Evolutionary conservation across 2,888 invertebrate genomes (phyloP), one percentile per base, ranked within the genome.

Genomic region (Icerya purchasi): DNA sequence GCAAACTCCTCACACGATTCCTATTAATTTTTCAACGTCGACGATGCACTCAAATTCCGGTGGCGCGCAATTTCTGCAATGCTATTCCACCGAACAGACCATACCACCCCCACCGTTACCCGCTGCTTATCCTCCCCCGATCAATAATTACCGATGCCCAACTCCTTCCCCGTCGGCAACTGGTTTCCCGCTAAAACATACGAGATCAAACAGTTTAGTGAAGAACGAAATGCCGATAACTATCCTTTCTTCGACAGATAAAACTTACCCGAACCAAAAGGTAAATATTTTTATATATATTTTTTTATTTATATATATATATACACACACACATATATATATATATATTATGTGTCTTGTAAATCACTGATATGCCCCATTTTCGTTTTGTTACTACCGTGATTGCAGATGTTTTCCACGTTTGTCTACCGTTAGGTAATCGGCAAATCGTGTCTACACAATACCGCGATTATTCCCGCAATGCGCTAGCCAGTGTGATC

Each of bases 181-280:
- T 5, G 36, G 36, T 14, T 8, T 8, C 36, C 5, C 5, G 8
- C 5, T 5, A 5, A 36, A 36, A 36, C 5, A 8, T 8, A 8
- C 8, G 8, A 36, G 36, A 36, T 36, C 36, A 5, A 14, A 14
- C 36, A 36, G 36, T 36, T 36, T 36, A 36, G 14, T 14, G 14
- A 14, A 5, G 8, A 36, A 36, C 36, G 36, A 36, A 36, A 8
- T 54, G 52, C 36, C 57, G 25, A 54, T 58, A 8, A 54, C 3
- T 23, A 36, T 57, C 21, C 56, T 57, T 58, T 22, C 58, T 20
- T 50, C 60, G 19, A 61, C 25, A 22, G 61, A 61, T 58, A 61
- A 61, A 10, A 58, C 50, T 14, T 58, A 61, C 14, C 14, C 36
- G 5, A 36, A 36, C 14, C 36, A 36, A 36, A 36, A 36, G 14